phyloP scores from a whole-genome alignment of 64 coral and sea anemone genomes.

The Catalaphyllia jardinei region DNA sequence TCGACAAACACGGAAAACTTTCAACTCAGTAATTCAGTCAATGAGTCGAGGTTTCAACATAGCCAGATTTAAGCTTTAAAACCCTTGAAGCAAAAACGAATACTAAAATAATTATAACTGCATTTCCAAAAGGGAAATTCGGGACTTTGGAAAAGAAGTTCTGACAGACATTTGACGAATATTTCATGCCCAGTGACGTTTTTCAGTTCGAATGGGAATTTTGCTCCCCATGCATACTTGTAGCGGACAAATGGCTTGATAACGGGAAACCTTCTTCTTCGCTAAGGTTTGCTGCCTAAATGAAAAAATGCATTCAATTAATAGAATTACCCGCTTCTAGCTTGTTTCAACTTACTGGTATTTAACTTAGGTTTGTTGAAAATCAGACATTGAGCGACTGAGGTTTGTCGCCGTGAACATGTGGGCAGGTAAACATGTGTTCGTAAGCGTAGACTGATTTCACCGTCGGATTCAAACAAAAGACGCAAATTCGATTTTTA shows the following conservation, averaged over 20 bases:
- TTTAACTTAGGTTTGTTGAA: background rate
- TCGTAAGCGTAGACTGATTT: background rate
- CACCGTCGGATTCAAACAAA: background rate
- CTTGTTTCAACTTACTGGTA: conserved; percentile 31
- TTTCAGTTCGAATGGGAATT: no score
- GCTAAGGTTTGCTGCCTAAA: background rate
- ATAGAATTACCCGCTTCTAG: conserved; percentile 21
- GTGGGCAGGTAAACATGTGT: background rate
- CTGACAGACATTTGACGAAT: no score
- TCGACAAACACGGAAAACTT: background rate
- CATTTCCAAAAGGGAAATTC: no score
- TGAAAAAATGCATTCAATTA: background rate
- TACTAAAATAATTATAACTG: no score
- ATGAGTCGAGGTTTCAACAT: no score
- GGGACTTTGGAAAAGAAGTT: no score
- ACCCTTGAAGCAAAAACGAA: no score
- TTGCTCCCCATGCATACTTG: no score
- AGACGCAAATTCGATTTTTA: background rate
- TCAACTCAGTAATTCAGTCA: background rate
- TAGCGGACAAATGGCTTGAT: no score
- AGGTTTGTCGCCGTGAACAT: background rate
- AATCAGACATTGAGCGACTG: conserved; percentile 6
- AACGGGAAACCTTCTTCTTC: background rate
- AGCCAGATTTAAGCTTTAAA: no score
- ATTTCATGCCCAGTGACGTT: no score